phyloP scores from a whole-genome alignment of 2,888 invertebrate genomes.

The Rutpela maculata region DNA sequence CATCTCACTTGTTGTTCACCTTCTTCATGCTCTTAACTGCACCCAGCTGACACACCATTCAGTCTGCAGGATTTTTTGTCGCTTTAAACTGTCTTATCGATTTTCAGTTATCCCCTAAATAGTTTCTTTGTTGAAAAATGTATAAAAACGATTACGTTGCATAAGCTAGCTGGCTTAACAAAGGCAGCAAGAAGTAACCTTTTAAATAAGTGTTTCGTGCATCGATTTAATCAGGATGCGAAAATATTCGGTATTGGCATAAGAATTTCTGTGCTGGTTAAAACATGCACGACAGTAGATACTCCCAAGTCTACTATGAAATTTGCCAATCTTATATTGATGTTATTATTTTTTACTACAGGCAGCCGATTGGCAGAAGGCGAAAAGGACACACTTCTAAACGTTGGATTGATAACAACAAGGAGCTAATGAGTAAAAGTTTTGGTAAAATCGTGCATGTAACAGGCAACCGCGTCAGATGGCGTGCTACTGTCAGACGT shows the following conservation, averaged over 20 bases:
- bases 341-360: too few species aligned
- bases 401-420: too few species aligned
- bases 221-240: constrained; percentile 34
- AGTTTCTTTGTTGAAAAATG: constrained; percentile 59
- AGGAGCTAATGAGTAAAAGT: too few species aligned
- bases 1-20: constrained; percentile 43
- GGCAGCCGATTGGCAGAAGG: too few species aligned
- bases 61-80: constrained; percentile 44
- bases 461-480: too few species aligned
- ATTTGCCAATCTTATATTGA: too few species aligned
- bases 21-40: constrained; percentile 44
- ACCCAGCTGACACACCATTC: constrained; percentile 44
- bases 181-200: constrained; percentile 39
- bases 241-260: neutral
- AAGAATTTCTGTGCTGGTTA: neutral
- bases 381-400: too few species aligned
- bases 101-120: constrained; percentile 61
- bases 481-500: too few species aligned
- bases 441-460: too few species aligned
- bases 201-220: constrained; percentile 25
- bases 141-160: constrained; percentile 55
- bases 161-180: constrained; percentile 42
- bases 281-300: neutral
- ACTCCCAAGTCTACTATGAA: too few species aligned
- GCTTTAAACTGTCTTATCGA: constrained; percentile 53